Conservation (phyloP, 2,113 vertebrate genomes). For the Pan paniscus region DNA sequence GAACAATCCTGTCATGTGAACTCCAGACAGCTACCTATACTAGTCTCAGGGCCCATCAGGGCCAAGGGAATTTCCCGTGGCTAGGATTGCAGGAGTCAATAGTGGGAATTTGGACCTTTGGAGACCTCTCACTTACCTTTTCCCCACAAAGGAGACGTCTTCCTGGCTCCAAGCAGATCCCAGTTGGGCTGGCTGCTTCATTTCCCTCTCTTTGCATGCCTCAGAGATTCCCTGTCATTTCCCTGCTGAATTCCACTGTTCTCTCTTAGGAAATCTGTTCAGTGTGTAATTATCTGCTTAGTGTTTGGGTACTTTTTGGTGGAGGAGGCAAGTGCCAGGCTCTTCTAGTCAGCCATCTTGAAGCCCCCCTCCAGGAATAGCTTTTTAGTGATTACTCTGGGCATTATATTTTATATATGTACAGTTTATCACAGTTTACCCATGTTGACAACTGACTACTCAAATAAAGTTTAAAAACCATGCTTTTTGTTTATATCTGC, state of each 20-base stretch:
- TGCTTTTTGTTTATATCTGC: not conserved
- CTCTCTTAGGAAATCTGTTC: not conserved
- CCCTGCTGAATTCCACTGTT: not conserved
- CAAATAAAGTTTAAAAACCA: not conserved
- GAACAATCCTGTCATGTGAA: not conserved
- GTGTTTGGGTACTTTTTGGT: not conserved
- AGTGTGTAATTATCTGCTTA: not conserved
- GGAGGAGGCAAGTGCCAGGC: not conserved
- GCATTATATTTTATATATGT: not conserved
- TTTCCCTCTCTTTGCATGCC: not conserved
- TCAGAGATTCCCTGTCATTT: not conserved
- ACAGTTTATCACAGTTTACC: not conserved
- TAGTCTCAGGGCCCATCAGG: not conserved
- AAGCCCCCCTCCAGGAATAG: not conserved
- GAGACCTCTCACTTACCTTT: not conserved
- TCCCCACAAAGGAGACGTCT: not conserved
- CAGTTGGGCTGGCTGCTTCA: not conserved
- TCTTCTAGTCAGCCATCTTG: not conserved
- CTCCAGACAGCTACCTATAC: not conserved
- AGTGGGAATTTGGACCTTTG: not conserved
- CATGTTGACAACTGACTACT: not conserved
- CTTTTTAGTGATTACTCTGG: not conserved
- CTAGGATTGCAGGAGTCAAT: not conserved
- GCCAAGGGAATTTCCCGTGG: not conserved
- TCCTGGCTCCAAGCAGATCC: not conserved